Evolutionary conservation across 64 coral and sea anemone species (phyloP).

Genomic region (Stichodactyla mertensii): DNA sequence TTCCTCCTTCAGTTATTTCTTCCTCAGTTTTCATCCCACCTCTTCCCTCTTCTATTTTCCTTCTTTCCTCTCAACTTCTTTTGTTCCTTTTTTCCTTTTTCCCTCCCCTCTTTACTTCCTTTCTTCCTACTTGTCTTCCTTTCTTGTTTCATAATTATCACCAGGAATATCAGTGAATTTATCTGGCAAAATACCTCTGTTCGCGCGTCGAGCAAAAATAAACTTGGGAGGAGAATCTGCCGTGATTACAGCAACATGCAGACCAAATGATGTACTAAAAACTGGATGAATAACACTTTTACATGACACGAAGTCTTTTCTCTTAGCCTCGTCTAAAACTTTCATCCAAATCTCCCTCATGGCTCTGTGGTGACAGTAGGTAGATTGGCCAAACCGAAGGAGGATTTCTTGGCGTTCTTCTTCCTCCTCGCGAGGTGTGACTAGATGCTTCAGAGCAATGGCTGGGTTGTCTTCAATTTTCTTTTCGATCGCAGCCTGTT

Average conservation of each 20-base stretch:
- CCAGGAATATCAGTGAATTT: too few relatives aligned
- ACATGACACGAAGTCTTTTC: slow-evolving; percentile 62
- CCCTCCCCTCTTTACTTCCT: background rate
- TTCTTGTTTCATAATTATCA: too few relatives aligned
- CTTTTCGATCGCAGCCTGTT: slow-evolving; percentile 74
- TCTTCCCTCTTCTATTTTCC: too few relatives aligned
- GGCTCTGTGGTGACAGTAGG: slow-evolving; percentile 93
- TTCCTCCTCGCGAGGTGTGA: slow-evolving; percentile 84
- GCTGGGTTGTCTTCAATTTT: slow-evolving; percentile 83
- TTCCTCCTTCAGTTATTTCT: too few relatives aligned
- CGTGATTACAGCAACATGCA: slow-evolving; percentile 90
- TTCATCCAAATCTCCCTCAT: slow-evolving; percentile 87
- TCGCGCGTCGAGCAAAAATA: slow-evolving; percentile 86
- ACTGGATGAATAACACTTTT: slow-evolving; percentile 85
- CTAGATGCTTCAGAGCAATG: slow-evolving; percentile 83
- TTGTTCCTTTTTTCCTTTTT: too few relatives aligned
- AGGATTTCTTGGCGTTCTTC: slow-evolving; percentile 88
- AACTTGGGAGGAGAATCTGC: slow-evolving; percentile 86
- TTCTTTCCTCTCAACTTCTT: too few relatives aligned
- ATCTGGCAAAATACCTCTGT: slow-evolving; percentile 54
- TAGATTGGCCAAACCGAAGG: slow-evolving; percentile 67
- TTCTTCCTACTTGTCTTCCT: too few relatives aligned
- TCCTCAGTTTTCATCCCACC: too few relatives aligned
- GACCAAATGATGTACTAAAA: slow-evolving; percentile 98
- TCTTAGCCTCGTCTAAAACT: slow-evolving; percentile 45